A percentile compares a stretch with the other conserved stretches of the same genome.
Evolutionary conservation across 2,113 vertebrate species (phyloP).

Genomic region (Platichthys stellatus): DNA sequence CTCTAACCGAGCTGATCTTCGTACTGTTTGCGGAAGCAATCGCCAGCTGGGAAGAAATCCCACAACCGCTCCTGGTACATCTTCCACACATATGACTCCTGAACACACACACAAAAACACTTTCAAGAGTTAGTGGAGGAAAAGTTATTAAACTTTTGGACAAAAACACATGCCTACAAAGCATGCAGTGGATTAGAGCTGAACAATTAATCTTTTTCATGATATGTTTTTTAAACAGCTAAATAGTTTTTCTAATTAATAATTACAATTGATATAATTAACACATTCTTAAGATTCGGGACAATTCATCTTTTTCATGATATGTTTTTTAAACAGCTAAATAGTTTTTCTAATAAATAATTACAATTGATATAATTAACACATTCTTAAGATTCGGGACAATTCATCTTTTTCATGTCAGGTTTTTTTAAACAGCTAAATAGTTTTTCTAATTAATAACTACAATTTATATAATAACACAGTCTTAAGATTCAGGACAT

Average conservation of each 20-base stretch:
- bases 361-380: no score
- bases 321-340: no score
- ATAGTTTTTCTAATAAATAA: no score
- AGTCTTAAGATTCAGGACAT: neutral
- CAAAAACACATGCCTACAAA: neutral
- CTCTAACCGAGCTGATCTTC: constrained; percentile 94
- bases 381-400: neutral
- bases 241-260: no score
- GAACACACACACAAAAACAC: constrained; percentile 41
- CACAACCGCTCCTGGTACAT: constrained; percentile 99
- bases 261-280: no score
- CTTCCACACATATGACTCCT: constrained; percentile 99
- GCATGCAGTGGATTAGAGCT: no score
- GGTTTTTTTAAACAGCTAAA: no score
- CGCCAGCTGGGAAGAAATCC: constrained; percentile 99
- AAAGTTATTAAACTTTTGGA: neutral
- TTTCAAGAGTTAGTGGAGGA: neutral
- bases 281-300: neutral
- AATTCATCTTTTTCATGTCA: no score
- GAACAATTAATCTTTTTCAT: no score
- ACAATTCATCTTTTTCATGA: no score
- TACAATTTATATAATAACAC: neutral
- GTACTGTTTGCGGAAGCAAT: constrained; percentile 99
- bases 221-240: no score
- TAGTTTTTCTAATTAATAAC: no score